phyloP scores from a whole-genome alignment of 1,140 invertebrate genomes.

The Danaus plexippus region DNA sequence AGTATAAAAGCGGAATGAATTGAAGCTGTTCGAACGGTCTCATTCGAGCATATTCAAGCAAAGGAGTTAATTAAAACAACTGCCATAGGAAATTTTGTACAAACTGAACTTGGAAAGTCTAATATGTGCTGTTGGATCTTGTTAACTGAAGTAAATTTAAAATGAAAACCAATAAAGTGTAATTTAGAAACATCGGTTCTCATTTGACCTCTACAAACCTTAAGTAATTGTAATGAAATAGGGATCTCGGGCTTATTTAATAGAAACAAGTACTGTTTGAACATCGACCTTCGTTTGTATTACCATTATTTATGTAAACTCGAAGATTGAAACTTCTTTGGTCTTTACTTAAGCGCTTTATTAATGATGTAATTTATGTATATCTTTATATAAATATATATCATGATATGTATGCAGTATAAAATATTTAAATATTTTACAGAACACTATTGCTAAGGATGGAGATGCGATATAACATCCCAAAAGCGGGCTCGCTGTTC shows the following conservation, averaged over 20 bases:
- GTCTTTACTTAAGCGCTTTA: no score
- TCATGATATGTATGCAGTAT: no score
- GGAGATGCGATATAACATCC: slow-evolving; percentile 15
- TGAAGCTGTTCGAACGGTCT: slow-evolving; percentile 10
- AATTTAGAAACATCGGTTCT: slow-evolving; percentile 14
- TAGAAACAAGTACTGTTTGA: background rate
- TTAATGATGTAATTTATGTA: no score
- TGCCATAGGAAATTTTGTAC: slow-evolving; percentile 24
- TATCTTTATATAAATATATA: no score
- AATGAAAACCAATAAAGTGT: slow-evolving; percentile 15
- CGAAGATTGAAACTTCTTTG: no score
- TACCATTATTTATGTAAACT: slow-evolving; percentile 6
- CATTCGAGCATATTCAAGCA: slow-evolving; percentile 12
- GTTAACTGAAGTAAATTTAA: slow-evolving; percentile 22
- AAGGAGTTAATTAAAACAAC: slow-evolving; percentile 20
- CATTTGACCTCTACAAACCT: slow-evolving; percentile 11
- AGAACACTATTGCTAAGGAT: slow-evolving; percentile 6
- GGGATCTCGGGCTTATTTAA: slow-evolving; percentile 7
- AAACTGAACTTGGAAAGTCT: slow-evolving; percentile 20
- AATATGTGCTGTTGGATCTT: slow-evolving; percentile 25
- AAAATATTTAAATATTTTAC: no score
- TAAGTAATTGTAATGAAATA: slow-evolving; percentile 14
- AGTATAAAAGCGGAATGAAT: slow-evolving; percentile 4
- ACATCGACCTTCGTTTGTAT: slow-evolving; percentile 5
- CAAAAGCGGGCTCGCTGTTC: slow-evolving; percentile 15